phyloP scores from a whole-genome alignment of 2,888 invertebrate genomes.

The Malthinus flaveolus region DNA sequence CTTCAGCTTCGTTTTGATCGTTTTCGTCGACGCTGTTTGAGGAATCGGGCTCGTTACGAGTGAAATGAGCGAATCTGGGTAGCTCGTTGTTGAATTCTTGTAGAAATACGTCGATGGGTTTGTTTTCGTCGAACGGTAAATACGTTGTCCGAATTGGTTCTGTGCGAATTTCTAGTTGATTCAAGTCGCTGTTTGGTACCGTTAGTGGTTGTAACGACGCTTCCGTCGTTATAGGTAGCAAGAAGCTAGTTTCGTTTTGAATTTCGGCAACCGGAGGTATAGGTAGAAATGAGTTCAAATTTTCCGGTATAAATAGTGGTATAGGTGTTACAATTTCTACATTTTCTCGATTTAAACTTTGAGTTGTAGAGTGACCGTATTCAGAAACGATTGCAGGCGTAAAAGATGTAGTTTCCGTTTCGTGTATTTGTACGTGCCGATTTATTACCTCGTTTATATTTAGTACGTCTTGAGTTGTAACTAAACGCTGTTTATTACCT shows the following conservation, averaged over 20 bases:
- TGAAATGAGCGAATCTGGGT: not conserved
- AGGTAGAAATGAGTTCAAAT: not conserved
- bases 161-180: not conserved
- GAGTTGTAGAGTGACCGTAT: constrained; percentile 18
- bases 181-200: not conserved
- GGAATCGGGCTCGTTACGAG: not conserved
- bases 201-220: constrained; percentile 57
- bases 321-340: not conserved
- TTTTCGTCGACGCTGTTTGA: constrained; percentile 19
- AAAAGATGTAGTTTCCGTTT: constrained; percentile 33
- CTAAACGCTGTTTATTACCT: constrained; percentile 45
- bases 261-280: not conserved
- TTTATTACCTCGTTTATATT: constrained; percentile 62
- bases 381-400: constrained; percentile 35
- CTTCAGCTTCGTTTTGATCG: constrained; percentile 43
- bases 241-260: constrained; percentile 45
- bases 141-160: not conserved
- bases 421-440: constrained; percentile 28
- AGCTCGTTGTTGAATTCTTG: not conserved
- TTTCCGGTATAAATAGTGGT: not conserved
- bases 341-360: not conserved
- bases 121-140: not conserved
- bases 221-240: constrained; percentile 65
- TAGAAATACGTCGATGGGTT: not conserved
- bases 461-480: constrained; percentile 66